Conservation (phyloP, 2,797 vertebrate genomes). For the Geotrypetes seraphini region DNA sequence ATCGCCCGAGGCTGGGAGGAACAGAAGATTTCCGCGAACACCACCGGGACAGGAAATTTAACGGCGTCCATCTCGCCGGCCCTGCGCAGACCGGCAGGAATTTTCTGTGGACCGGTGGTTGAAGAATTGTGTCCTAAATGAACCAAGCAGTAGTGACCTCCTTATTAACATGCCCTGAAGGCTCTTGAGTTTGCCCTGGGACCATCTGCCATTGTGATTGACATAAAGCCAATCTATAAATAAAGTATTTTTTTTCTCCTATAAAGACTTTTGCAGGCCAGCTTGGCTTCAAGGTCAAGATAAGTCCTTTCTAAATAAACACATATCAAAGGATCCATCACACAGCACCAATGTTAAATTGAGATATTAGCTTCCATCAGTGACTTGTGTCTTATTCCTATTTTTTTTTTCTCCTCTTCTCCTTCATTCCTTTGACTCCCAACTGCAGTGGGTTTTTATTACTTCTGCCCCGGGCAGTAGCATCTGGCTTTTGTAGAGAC, state of each 20-base stretch:
- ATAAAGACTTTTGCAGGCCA: constrained; percentile 68
- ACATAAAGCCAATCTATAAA: constrained; percentile 85
- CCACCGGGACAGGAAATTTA: too few species aligned
- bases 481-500: constrained; percentile 67
- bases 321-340: constrained; percentile 72
- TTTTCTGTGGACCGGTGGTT: too few species aligned
- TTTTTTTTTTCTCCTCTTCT: too few species aligned
- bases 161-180: not conserved
- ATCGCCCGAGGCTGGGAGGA: too few species aligned
- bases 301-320: constrained; percentile 70
- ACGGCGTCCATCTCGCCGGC: too few species aligned
- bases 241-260: constrained; percentile 70
- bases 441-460: constrained; percentile 55
- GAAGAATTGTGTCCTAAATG: too few species aligned
- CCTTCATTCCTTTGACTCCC: constrained; percentile 57
- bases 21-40: too few species aligned
- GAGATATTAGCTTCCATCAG: constrained; percentile 70
- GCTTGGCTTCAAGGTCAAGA: constrained; percentile 84
- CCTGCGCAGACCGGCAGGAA: too few species aligned
- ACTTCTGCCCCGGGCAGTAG: constrained; percentile 59
- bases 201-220: constrained; percentile 68
- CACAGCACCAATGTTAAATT: constrained; percentile 68
- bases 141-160: not conserved
- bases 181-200: constrained; percentile 16
- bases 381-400: constrained; percentile 47